Percentiles rank a stretch among this genome's conserved stretches.
Evolutionary conservation across 2,888 invertebrate species (phyloP).

Genomic region (Eutolmus rufibarbis): DNA sequence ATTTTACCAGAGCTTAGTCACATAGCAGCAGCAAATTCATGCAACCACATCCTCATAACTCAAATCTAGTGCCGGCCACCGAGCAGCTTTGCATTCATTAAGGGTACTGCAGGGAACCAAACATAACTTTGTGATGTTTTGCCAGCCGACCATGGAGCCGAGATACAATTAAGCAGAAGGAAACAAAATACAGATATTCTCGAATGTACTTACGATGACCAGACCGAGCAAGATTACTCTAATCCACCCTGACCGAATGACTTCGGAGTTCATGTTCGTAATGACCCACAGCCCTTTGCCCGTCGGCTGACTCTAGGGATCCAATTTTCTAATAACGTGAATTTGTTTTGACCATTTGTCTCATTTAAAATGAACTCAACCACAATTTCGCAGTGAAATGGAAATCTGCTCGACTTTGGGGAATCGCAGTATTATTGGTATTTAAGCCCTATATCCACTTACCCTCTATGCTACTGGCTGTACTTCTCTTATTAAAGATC

Average conservation of each 20-base stretch:
- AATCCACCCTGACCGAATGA: slow-evolving; percentile 3
- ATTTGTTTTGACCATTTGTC: slow-evolving; percentile 44
- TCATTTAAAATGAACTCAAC: slow-evolving; percentile 42
- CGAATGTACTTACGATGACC: neutral
- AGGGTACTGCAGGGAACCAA: neutral
- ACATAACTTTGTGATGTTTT: slow-evolving; percentile 30
- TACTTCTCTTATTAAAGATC: neutral
- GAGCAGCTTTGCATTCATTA: slow-evolving; percentile 16
- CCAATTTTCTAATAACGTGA: slow-evolving; percentile 40
- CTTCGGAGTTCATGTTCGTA: slow-evolving; percentile 23
- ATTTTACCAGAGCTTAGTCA: neutral
- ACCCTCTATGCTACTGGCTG: neutral
- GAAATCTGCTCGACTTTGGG: slow-evolving; percentile 31
- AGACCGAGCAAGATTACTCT: slow-evolving; percentile 15
- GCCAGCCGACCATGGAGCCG: neutral
- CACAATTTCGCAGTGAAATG: slow-evolving; percentile 37
- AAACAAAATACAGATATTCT: slow-evolving; percentile 15
- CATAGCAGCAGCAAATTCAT: neutral
- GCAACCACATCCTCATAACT: neutral
- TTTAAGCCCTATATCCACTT: neutral
- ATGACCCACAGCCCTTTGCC: slow-evolving; percentile 10
- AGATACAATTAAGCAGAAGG: slow-evolving; percentile 12
- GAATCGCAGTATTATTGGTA: slow-evolving; percentile 13
- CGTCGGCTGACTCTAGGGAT: neutral
- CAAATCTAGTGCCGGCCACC: neutral